Conservation (phyloP, 1,140 invertebrate species). For the Calliphora vicina region DNA sequence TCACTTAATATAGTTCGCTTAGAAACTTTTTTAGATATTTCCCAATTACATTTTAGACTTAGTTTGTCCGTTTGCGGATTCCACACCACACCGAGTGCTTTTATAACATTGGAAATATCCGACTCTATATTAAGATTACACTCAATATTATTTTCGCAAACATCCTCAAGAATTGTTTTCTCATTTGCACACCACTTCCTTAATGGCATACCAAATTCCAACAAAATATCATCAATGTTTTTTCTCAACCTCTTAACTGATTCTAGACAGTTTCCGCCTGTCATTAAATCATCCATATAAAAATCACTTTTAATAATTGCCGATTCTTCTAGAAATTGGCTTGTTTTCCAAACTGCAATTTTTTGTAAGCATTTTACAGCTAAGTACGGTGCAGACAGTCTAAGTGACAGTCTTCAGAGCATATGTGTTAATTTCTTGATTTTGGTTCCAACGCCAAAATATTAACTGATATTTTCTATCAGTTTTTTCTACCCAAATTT, state of each 20-base stretch:
- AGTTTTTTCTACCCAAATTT: background rate
- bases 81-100: constrained; percentile 23
- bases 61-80: background rate
- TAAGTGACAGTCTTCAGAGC: no score
- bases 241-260: background rate
- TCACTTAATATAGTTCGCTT: constrained; percentile 53
- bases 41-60: background rate
- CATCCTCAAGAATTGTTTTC: no score
- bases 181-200: constrained; percentile 39
- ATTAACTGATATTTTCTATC: constrained; percentile 56
- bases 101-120: no score
- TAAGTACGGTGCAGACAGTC: constrained; percentile 41
- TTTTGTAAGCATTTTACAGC: constrained; percentile 39
- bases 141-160: no score
- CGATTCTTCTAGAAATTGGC: constrained; percentile 43
- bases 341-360: constrained; percentile 46
- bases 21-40: constrained; percentile 37
- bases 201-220: constrained; percentile 26
- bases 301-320: constrained; percentile 57
- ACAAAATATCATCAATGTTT: constrained; percentile 21
- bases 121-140: no score
- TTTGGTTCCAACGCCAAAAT: constrained; percentile 51
- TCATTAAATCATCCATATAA: constrained; percentile 65
- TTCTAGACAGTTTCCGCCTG: constrained; percentile 47
- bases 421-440: constrained; percentile 42